Evolutionary conservation across 92 coral and sea anemone species (phyloP).

Genomic region (Pocillopora meandrina): DNA sequence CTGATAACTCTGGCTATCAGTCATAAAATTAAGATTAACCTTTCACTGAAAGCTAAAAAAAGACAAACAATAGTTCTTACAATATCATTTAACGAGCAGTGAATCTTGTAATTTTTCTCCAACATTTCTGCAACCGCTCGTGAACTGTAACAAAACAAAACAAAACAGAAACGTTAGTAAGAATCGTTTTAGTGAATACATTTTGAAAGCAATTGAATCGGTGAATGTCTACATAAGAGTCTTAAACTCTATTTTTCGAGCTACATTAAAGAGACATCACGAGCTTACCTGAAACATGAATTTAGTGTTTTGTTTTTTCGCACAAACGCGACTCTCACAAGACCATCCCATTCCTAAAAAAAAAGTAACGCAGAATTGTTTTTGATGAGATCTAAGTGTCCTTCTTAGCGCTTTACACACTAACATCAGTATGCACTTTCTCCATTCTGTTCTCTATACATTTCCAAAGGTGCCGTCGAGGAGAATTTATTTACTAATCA

Average conservation of each 20-base stretch:
- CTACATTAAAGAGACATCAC: neutral
- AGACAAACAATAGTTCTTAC: slow-evolving; percentile 59
- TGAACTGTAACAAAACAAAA: slow-evolving; percentile 59
- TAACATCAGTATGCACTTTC: neutral
- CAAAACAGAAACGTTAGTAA: neutral
- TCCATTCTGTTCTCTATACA: too few relatives aligned
- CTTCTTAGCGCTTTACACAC: neutral
- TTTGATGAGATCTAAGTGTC: neutral
- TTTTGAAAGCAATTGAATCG: too few relatives aligned
- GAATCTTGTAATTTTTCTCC: slow-evolving; percentile 97
- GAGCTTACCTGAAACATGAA: slow-evolving; percentile 86
- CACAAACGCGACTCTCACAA: slow-evolving; percentile 96
- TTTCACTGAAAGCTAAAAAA: too few relatives aligned
- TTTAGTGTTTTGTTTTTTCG: slow-evolving; percentile 93
- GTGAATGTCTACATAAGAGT: too few relatives aligned
- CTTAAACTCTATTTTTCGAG: neutral
- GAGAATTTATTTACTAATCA: too few relatives aligned
- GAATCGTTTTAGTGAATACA: neutral
- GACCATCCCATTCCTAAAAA: slow-evolving; percentile 98
- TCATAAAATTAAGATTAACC: too few relatives aligned
- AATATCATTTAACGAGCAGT: slow-evolving; percentile 89
- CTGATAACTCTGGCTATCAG: too few relatives aligned
- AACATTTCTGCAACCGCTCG: slow-evolving; percentile 88
- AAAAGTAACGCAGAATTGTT: neutral
- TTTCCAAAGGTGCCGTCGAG: too few relatives aligned